Evolutionary conservation across 2,888 invertebrate species (phyloP).

Genomic region (Rhagium mordax): DNA sequence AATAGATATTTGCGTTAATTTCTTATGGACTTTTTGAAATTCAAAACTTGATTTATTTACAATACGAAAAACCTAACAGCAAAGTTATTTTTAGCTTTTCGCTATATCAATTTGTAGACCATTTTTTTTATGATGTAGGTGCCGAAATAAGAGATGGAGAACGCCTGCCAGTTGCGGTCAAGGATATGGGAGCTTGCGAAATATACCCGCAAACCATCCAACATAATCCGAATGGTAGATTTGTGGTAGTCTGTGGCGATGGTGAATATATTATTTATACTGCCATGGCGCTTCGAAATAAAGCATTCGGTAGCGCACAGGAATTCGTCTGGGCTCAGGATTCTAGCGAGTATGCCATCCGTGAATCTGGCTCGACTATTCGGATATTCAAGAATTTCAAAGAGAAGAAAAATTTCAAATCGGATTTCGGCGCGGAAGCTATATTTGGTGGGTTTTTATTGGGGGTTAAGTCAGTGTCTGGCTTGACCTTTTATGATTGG

Average conservation of each 20-base stretch:
- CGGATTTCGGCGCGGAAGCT: slow-evolving; percentile 96
- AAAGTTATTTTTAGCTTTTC: too few relatives aligned
- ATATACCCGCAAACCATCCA: slow-evolving; percentile 99
- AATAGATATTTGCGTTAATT: too few relatives aligned
- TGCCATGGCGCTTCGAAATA: slow-evolving; percentile 98
- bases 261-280: slow-evolving; percentile 99
- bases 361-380: slow-evolving; percentile 90
- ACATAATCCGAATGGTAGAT: slow-evolving; percentile 97
- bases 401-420: slow-evolving; percentile 95
- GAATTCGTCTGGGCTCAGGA: slow-evolving; percentile 99
- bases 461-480: slow-evolving; percentile 91
- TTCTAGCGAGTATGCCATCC: slow-evolving; percentile 91
- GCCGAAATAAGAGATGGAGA: slow-evolving; percentile 91
- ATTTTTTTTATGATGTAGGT: slow-evolving; percentile 54
- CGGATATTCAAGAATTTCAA: slow-evolving; percentile 99
- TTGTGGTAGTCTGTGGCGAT: slow-evolving; percentile 98
- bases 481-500: slow-evolving; percentile 98
- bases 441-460: slow-evolving; percentile 68
- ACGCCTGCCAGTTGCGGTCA: slow-evolving; percentile 92
- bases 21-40: too few relatives aligned
- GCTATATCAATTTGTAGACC: too few relatives aligned
- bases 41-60: too few relatives aligned
- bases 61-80: too few relatives aligned
- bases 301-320: slow-evolving; percentile 97
- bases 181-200: slow-evolving; percentile 99